Percentiles rank a stretch among this genome's conserved stretches.
Conservation (phyloP, 2,888 invertebrate species). For the Drosophila parthenogenetica region DNA sequence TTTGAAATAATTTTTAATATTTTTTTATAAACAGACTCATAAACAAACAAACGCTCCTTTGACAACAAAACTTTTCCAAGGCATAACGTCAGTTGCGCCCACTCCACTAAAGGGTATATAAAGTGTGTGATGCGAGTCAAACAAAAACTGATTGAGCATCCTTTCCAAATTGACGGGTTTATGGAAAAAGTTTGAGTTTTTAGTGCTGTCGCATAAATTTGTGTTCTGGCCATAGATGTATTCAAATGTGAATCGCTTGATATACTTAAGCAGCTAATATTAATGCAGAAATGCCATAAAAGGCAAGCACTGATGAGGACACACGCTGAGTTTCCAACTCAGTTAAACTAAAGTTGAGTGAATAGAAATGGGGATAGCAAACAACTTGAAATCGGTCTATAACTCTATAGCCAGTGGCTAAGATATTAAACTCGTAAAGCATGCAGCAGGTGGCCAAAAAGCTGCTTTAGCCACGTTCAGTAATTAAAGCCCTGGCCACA, state of each 20-base stretch:
- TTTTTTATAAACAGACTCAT: too few species aligned
- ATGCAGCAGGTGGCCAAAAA: constrained; percentile 73
- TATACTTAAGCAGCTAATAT: constrained; percentile 33
- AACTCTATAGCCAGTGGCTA: constrained; percentile 4
- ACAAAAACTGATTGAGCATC: constrained; percentile 44
- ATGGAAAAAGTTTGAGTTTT: constrained; percentile 58
- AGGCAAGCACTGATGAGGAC: constrained; percentile 46
- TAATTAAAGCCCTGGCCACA: constrained; percentile 72
- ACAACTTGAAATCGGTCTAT: constrained; percentile 32
- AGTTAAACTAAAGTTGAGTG: constrained; percentile 14
- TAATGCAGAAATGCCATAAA: constrained; percentile 50
- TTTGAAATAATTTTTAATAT: too few species aligned
- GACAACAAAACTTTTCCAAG: too few species aligned
- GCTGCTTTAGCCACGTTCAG: constrained; percentile 45
- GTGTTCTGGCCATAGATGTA: constrained; percentile 43
- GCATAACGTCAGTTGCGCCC: neutral
- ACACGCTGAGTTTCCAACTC: constrained; percentile 44
- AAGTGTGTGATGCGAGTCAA: constrained; percentile 35
- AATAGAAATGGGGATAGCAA: constrained; percentile 12
- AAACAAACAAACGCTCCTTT: too few species aligned
- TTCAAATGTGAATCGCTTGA: constrained; percentile 50
- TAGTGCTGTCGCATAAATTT: constrained; percentile 46
- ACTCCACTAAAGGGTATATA: neutral
- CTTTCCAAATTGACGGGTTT: constrained; percentile 50
- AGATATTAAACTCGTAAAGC: constrained; percentile 46